phyloP scores from a whole-genome alignment of 2,113 vertebrate species.

The Patagioenas fasciata region DNA sequence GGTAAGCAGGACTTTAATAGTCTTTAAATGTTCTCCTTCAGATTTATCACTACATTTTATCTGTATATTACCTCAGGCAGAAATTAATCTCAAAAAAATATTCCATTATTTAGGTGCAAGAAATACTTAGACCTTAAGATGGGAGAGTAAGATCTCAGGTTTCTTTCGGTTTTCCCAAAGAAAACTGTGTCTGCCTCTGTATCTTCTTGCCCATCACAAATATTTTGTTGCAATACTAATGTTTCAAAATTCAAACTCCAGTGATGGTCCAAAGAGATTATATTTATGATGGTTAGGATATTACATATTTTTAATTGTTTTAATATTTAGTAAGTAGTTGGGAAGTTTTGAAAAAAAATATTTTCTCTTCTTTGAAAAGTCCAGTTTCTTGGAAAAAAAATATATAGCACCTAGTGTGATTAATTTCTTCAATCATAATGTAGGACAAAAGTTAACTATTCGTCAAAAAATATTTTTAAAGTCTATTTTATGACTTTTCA shows the following conservation, averaged over 20 bases:
- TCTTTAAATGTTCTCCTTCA: neutral
- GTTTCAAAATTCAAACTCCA: neutral
- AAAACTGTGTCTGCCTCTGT: neutral
- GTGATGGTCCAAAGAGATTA: neutral
- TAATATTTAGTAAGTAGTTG: neutral
- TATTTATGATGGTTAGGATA: neutral
- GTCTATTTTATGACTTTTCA: rapidly evolving
- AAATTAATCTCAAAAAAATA: neutral
- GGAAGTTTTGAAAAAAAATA: neutral
- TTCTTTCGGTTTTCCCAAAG: neutral
- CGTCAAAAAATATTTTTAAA: no score
- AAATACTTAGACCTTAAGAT: neutral
- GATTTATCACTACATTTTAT: neutral
- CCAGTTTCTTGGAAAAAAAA: neutral
- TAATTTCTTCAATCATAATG: neutral
- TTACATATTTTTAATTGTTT: neutral
- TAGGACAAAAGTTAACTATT: neutral
- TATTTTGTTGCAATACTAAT: neutral
- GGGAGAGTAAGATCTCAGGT: neutral
- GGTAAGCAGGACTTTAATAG: neutral
- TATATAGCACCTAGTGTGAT: neutral
- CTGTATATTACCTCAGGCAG: neutral
- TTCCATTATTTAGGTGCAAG: neutral
- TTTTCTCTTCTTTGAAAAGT: neutral
- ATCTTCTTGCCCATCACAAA: neutral